A percentile compares a stretch with the other conserved stretches of the same genome.
phyloP scores from a whole-genome alignment of 1,140 invertebrate species.

The Megalopta genalis region DNA sequence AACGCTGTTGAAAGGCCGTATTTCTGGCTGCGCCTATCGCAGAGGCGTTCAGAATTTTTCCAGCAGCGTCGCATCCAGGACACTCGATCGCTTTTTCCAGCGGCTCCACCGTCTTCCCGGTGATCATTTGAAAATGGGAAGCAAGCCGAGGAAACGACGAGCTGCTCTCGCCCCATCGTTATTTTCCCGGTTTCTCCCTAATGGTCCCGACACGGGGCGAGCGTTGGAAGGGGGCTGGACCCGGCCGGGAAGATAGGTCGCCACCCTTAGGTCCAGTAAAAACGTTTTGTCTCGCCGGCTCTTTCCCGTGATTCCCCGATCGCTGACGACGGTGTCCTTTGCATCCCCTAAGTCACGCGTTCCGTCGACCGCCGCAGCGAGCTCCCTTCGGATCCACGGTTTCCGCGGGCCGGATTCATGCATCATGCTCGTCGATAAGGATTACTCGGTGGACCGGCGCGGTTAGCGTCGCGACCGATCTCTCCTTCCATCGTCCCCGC shows the following conservation, averaged over 20 bases:
- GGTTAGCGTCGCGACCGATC: too few relatives aligned
- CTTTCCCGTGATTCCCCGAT: not conserved
- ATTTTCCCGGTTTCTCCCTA: conserved; percentile 49
- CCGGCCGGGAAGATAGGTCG: not conserved
- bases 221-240: not conserved
- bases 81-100: not conserved
- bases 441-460: not conserved
- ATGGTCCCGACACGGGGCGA: not conserved
- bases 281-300: conserved; percentile 36
- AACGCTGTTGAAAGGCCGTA: too few relatives aligned
- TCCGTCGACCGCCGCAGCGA: too few relatives aligned
- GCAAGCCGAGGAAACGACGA: conserved; percentile 27
- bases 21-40: too few relatives aligned
- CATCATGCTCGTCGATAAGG: conserved; percentile 24
- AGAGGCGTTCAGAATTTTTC: not conserved
- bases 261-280: conserved; percentile 16
- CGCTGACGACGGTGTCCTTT: not conserved
- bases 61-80: not conserved
- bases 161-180: conserved; percentile 27
- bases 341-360: not conserved
- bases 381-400: not conserved
- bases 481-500: not conserved
- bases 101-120: not conserved
- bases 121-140: conserved; percentile 16
- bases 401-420: not conserved